Base-by-base conservation (phyloP, 2,888 invertebrate genomes). In the Tubulanus polymorphus region DNA sequence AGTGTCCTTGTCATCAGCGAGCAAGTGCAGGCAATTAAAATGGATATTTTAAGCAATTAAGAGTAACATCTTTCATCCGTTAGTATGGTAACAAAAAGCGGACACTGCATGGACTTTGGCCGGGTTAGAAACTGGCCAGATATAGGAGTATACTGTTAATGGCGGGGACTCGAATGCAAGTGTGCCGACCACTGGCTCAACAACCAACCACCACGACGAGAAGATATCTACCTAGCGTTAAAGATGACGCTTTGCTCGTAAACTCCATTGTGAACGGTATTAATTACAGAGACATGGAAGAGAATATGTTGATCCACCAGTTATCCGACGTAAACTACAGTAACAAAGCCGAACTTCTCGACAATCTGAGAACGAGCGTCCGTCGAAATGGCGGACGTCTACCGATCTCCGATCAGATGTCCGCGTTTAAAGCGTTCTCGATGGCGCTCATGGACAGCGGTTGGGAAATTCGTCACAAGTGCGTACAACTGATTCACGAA, bases 381-480 rank as follows among this genome's bases (percentile, higher is more conserved):
- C 63, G 73, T 47, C 60, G 71, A 61, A 74, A 72, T 69, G 71
- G 72, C 25, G 77, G 76, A 41, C 66, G 69, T 46, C 59, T 78
- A 20, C 75, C 74, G 20, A 74, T 71, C 61, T 55, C 61, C 6
- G 72, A 76, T 49, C 67, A 65, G 32, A 63, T 64, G 45, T 63
- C 73, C 6, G 70, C 79, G 30, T 79, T 80, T 63, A 66, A 74
- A 56, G 75, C 76, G 26, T 68, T 81, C 48, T 71, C 74, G 37
- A 65, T 71, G 52, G 77, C 80, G 12, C 66, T 81, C n/a, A 65
- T 70, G 20, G 81, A 81, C 57, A 68, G 72, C 15, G 72, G 79
- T 56, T 81, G 80, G 80, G 80, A 81, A 64, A 78, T 81, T 15
- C 69, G 80, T 51, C 70, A 79, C 57, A 80, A 81, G 65, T 79